Evolutionary conservation across 2,888 invertebrate species (phyloP), one percentile per base, ranked within the genome.

Genomic region (Cordilura impudica): DNA sequence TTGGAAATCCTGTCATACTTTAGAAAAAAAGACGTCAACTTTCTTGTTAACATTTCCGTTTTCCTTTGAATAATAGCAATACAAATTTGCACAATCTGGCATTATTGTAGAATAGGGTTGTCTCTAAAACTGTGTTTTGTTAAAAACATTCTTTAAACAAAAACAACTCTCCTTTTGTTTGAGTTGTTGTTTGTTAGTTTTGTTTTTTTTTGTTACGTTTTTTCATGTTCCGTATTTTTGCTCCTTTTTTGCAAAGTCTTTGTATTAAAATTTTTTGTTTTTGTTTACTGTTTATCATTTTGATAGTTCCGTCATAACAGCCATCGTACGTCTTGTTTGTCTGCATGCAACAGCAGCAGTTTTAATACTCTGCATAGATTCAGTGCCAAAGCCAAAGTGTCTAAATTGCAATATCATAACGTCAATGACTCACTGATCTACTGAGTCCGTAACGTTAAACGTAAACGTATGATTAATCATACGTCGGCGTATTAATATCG

Each of bases 291-390:
- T 75, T 71, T 79, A 79, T 75, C 75, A 71, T 75, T 79, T 72
- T 56, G 71, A 75, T 72, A 67, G 67, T 75, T 79, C 67, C 75
- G 72, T 79, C 79, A 79, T 56, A 79, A 75, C 45, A 79, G 63
- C 35, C 75, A 67, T 67, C 66, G 56, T 51, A 47, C 66, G 4
- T 53, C n/a, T 67, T 66, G 71, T 72, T 67, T 54, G 67, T 67
- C 71, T 63, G 61, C 45, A 49, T 43, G 53, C 23, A 43, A 14
- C 49, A 49, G 16, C 54, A 69, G 47, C 58, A 51, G 63, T 29
- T 60, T 67, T n/a, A n/a, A n/a, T n/a, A n/a, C n/a, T n/a, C n/a
- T n/a, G n/a, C n/a, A n/a, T n/a, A n/a, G n/a, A n/a, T n/a, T n/a
- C n/a, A n/a, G n/a, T n/a, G n/a, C n/a, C n/a, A n/a, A n/a, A n/a